These are phyloP conservation scores for Heliconius hortense DNA, from an alignment of 2,888 invertebrate genomes.

Conservation along the genomic window DNA sequence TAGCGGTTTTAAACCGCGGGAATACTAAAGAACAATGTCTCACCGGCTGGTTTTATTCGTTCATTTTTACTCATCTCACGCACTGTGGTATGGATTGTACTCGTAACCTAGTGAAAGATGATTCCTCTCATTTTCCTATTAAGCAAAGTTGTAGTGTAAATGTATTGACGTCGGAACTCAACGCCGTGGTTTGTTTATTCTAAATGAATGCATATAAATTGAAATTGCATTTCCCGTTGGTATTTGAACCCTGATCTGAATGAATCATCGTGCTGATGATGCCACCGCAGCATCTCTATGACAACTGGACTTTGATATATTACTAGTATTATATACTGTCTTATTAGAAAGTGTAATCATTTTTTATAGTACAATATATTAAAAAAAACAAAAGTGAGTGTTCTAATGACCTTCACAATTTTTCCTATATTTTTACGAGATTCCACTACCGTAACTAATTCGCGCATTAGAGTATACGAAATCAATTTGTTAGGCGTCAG, in stretches of 20 bases:
- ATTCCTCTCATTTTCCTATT: background rate
- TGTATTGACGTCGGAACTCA: background rate
- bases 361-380: background rate
- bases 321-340: too few species aligned
- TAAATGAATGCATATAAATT: too few species aligned
- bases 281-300: background rate
- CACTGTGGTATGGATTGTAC: background rate
- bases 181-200: background rate
- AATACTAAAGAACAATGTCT: background rate
- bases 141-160: background rate
- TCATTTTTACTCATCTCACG: background rate
- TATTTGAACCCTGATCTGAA: background rate
- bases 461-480: slow-evolving; percentile 4
- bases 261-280: background rate
- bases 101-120: background rate
- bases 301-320: background rate
- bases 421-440: slow-evolving; percentile 20
- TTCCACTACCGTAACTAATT: slow-evolving; percentile 1
- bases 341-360: slow-evolving; percentile 9
- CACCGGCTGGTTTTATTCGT: background rate
- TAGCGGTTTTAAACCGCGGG: background rate
- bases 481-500: slow-evolving; percentile 24
- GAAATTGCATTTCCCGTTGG: background rate
- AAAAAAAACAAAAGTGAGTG: slow-evolving; percentile 9
- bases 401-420: slow-evolving; percentile 16